phyloP scores from a whole-genome alignment of 2,113 vertebrate species.

The Megaleporinus macrocephalus region DNA sequence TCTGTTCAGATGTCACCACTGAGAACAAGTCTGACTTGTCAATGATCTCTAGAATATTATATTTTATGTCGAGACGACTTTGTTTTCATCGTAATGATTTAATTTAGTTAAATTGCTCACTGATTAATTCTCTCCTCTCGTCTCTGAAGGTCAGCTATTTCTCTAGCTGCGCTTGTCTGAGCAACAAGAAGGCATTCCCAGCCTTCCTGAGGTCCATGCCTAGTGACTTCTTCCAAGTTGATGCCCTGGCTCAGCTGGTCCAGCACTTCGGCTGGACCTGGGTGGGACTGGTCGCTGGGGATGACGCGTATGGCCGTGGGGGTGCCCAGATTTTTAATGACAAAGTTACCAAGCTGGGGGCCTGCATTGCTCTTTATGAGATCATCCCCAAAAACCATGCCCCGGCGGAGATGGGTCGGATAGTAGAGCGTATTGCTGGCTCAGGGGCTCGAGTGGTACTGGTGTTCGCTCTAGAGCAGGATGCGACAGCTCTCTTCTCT shows the following conservation, averaged over 20 bases:
- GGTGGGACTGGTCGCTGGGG: conserved; percentile 80
- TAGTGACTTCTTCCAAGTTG: conserved; percentile 80
- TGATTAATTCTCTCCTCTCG: not conserved
- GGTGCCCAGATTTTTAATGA: conserved; percentile 77
- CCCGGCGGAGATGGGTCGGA: conserved; percentile 63
- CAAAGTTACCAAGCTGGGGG: conserved; percentile 68
- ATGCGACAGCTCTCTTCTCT: conserved; percentile 73
- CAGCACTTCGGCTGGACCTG: conserved; percentile 81
- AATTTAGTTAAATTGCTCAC: too few relatives aligned
- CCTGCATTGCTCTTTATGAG: conserved; percentile 75
- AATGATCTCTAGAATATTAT: too few relatives aligned
- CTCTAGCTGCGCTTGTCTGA: conserved; percentile 81
- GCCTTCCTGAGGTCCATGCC: conserved; percentile 82
- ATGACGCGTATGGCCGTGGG: conserved; percentile 78
- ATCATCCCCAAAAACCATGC: conserved; percentile 77
- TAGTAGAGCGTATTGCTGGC: conserved; percentile 71
- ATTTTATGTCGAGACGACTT: too few relatives aligned
- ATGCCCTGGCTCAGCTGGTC: conserved; percentile 78
- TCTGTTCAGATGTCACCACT: too few relatives aligned
- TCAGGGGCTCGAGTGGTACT: conserved; percentile 75
- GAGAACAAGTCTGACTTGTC: too few relatives aligned
- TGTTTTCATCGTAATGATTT: too few relatives aligned
- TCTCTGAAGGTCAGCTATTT: conserved; percentile 79
- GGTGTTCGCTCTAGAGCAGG: conserved; percentile 81
- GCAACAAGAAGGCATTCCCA: conserved; percentile 78